Conservation (phyloP, 2,797 vertebrate species). For the Gymnoscopelus microlampas region DNA sequence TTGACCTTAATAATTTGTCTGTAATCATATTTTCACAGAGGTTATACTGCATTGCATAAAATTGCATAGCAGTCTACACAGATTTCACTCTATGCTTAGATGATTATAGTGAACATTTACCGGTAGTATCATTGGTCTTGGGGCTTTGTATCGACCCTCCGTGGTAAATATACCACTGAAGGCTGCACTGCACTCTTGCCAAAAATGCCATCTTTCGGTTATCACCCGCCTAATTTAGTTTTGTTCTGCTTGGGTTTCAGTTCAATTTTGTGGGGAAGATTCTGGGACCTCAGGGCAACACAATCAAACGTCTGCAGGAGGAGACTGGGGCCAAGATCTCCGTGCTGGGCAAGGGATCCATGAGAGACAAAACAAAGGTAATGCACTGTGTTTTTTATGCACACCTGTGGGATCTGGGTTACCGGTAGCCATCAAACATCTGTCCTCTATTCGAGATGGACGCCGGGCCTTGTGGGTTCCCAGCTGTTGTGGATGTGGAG, state of each 20-base stretch:
- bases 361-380: conserved; percentile 98
- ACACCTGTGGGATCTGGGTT: neutral
- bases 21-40: conserved; percentile 19
- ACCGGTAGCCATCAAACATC: conserved; percentile 53
- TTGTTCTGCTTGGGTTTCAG: conserved; percentile 73
- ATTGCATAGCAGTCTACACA: conserved; percentile 10
- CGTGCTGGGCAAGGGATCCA: conserved; percentile 96
- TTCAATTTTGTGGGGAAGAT: conserved; percentile 99
- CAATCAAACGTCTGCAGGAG: conserved; percentile 97
- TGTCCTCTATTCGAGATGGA: conserved; percentile 40
- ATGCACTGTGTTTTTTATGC: neutral
- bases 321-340: conserved; percentile 99
- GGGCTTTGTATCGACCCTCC: conserved; percentile 48
- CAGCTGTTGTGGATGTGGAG: conserved; percentile 55
- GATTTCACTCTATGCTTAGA: conserved; percentile 22
- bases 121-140: conserved; percentile 23
- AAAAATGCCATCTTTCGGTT: conserved; percentile 26
- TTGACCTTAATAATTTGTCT: neutral
- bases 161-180: conserved; percentile 50
- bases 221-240: conserved; percentile 30
- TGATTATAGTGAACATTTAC: conserved; percentile 33
- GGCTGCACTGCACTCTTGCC: conserved; percentile 31
- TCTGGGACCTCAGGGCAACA: conserved; percentile 97
- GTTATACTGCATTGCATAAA: conserved; percentile 14
- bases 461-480: conserved; percentile 27